Evolutionary conservation across 2,888 invertebrate species (phyloP), one percentile per base, ranked within the genome.

Genomic region (Rhorus exstirpatorius): DNA sequence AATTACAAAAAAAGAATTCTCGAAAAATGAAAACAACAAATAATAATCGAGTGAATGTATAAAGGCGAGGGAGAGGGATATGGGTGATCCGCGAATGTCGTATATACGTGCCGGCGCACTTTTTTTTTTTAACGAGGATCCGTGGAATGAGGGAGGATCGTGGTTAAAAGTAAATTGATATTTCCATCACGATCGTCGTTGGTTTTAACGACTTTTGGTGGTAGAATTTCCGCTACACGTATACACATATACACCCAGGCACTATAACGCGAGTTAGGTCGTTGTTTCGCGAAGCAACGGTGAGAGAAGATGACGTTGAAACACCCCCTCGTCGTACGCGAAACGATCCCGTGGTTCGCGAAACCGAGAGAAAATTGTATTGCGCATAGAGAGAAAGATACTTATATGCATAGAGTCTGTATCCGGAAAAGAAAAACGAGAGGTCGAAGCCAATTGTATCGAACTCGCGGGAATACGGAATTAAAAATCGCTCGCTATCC

Each of bases 101-200:
- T 49, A 53, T 31, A 60, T 31, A 72, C 26, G 21, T 79, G 19
- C 10, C 10, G 71, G 24, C 65, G 53, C 24, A 51, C n/a, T n/a
- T 51, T 49, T 35, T 51, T 79, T 53, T 75, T 79, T 65, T 46
- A 65, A 53, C 65, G 53, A 71, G 58, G 44, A 26, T 70, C 24
- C 51, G 44, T 21, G 24, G 71, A 35, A 70, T 70, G 55, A 71
- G 78, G 76, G 67, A 68, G 67, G 35, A 75, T 79, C 81, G 78
- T 68, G 83, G 81, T 83, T 83, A 79, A 83, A 78, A 75, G 71
- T 75, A 83, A 83, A 83, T 83, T 83, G 81, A 83, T 83, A 83
- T 83, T 83, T 83, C 81, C 61, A 80, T 81, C 78, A 81, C 81
- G 79, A 79, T 78, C 72, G 78, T 81, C 81, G 81, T 83, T 83